phyloP scores from a whole-genome alignment of 2,888 invertebrate species.

The Cyclophora punctaria region DNA sequence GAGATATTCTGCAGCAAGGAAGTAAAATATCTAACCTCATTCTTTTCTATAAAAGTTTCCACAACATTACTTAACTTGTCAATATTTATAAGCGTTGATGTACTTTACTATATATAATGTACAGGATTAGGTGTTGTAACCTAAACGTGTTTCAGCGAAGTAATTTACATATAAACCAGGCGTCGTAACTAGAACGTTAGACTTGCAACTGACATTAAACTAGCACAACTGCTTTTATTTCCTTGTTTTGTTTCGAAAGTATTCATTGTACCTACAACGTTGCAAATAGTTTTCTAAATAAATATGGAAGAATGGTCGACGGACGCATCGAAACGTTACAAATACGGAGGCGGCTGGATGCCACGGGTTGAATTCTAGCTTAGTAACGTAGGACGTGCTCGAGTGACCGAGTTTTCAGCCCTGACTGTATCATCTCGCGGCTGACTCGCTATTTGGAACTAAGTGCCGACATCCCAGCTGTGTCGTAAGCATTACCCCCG shows the following conservation, averaged over 20 bases:
- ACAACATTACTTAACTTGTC: neutral
- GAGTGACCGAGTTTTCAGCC: conserved; percentile 34
- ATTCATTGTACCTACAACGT: conserved; percentile 7
- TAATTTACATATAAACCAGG: conserved; percentile 4
- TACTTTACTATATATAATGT: neutral
- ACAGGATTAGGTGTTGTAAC: neutral
- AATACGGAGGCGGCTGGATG: conserved; percentile 23
- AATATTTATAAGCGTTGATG: neutral
- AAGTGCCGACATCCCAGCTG: conserved; percentile 35
- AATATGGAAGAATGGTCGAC: conserved; percentile 8
- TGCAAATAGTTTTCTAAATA: conserved; percentile 10
- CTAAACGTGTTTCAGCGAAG: neutral
- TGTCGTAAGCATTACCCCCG: conserved; percentile 24
- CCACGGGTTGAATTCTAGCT: conserved; percentile 29
- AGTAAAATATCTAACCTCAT: too few species aligned
- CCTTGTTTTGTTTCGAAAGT: conserved; percentile 8
- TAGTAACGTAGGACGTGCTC: conserved; percentile 32
- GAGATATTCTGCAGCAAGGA: too few species aligned
- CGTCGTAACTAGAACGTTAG: conserved; percentile 4
- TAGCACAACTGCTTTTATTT: conserved; percentile 10
- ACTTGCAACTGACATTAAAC: conserved; percentile 8
- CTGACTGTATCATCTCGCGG: conserved; percentile 26
- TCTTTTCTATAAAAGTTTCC: neutral
- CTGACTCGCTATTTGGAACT: conserved; percentile 31
- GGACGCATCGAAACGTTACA: conserved; percentile 21